phyloP scores from a whole-genome alignment of 2,888 invertebrate species.

The Eudasyphora cyanicolor region DNA sequence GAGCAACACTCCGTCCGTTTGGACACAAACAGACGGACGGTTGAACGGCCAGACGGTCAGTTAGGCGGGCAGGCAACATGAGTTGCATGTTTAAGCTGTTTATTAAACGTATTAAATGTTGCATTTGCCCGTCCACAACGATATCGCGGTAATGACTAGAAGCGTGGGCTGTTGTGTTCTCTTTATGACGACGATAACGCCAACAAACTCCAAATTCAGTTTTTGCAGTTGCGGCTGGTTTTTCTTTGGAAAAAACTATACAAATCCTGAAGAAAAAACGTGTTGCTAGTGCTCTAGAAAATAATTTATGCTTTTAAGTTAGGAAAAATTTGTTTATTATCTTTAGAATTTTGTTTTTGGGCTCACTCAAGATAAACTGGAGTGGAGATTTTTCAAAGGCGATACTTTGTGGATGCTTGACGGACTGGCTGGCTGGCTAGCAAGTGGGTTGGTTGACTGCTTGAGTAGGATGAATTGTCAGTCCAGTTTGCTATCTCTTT shows the following conservation, averaged over 20 bases:
- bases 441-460: neutral
- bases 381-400: neutral
- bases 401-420: too few relatives aligned
- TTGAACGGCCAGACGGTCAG: neutral
- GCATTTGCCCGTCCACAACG: neutral
- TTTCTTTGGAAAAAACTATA: conserved; percentile 20
- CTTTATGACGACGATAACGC: neutral
- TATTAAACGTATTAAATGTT: conserved; percentile 48
- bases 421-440: neutral
- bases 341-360: conserved; percentile 23
- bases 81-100: conserved; percentile 49
- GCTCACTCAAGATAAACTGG: conserved; percentile 29
- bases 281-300: conserved; percentile 30
- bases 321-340: conserved; percentile 16
- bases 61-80: conserved; percentile 27
- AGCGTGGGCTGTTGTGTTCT: conserved; percentile 25
- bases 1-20: too few relatives aligned
- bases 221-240: conserved; percentile 3
- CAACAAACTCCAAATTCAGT: neutral
- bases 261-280: neutral
- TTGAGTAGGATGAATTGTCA: neutral
- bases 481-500: neutral
- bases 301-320: conserved; percentile 18
- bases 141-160: conserved; percentile 5
- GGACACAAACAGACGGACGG: neutral